These are phyloP conservation scores for Dysidea cf. avara DNA, from an alignment of 37 sponge, comb jelly and placozoan genomes.

Conservation along the genomic window DNA sequence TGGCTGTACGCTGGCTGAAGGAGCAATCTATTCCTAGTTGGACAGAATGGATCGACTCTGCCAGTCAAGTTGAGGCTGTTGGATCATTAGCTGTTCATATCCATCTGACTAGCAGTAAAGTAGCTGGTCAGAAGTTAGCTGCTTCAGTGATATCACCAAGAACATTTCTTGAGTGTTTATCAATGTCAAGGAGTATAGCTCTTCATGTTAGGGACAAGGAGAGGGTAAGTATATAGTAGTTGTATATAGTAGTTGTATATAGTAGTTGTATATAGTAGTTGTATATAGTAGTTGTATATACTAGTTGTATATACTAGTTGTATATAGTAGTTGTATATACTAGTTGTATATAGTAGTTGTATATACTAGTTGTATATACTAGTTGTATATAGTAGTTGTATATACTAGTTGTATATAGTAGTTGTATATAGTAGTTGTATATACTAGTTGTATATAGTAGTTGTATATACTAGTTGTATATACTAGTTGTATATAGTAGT, in stretches of 20 bases:
- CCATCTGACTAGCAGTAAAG: slow-evolving; percentile 42
- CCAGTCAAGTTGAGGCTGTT: slow-evolving; percentile 50
- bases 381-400: no score
- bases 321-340: no score
- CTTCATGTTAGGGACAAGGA: slow-evolving; percentile 13
- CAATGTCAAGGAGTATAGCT: slow-evolving; percentile 37
- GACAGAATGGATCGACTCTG: slow-evolving; percentile 41
- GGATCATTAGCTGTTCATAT: slow-evolving; percentile 50
- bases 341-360: no score
- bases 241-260: not conserved
- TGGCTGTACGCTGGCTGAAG: slow-evolving; percentile 65
- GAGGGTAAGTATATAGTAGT: slow-evolving; percentile 14
- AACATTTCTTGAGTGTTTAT: slow-evolving; percentile 35
- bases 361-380: no score
- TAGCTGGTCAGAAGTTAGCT: not conserved
- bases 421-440: no score
- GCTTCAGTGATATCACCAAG: slow-evolving; percentile 20
- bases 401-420: no score
- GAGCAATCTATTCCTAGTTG: slow-evolving; percentile 15
- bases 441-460: no score
- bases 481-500: no score
- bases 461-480: no score
- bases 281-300: not conserved
- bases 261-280: not conserved
- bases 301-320: not conserved